A percentile compares a stretch with the other conserved stretches of the same genome.
Evolutionary conservation across 1,140 invertebrate species (phyloP).

Genomic region (Berghia stephanieae): DNA sequence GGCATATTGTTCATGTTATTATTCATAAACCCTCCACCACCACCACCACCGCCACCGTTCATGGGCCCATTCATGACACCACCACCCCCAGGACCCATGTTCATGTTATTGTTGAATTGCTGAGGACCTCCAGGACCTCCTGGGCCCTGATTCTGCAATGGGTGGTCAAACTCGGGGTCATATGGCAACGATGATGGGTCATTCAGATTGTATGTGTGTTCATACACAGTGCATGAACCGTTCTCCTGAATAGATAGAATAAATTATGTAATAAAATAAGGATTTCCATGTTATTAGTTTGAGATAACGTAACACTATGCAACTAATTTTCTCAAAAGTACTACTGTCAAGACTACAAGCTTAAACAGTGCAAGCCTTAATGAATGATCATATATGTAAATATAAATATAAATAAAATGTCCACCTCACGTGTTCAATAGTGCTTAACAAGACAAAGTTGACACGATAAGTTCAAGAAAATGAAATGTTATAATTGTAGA

Average conservation of each 20-base stretch:
- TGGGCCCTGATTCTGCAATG: conserved; percentile 20
- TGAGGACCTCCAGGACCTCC: too few relatives aligned
- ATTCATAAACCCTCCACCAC: background rate
- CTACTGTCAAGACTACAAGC: background rate
- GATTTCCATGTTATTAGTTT: too few relatives aligned
- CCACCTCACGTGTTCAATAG: too few relatives aligned
- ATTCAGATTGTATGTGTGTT: conserved; percentile 28
- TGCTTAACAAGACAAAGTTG: too few relatives aligned
- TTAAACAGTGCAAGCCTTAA: too few relatives aligned
- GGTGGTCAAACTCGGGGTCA: conserved; percentile 26
- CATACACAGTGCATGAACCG: conserved; percentile 28
- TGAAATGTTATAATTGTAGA: too few relatives aligned
- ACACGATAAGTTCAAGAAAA: too few relatives aligned
- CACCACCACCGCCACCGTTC: background rate
- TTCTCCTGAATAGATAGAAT: conserved; percentile 19
- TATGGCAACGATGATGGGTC: conserved; percentile 30
- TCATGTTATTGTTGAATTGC: too few relatives aligned
- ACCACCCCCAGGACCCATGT: background rate
- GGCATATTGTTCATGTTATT: conserved; percentile 18
- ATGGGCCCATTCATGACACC: background rate
- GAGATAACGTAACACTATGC: too few relatives aligned
- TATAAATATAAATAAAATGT: too few relatives aligned
- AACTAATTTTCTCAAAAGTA: too few relatives aligned
- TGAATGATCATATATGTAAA: too few relatives aligned
- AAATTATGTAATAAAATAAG: background rate